Evolutionary conservation across 2,113 vertebrate species (phyloP).

Genomic region (Odocoileus hemionus): DNA sequence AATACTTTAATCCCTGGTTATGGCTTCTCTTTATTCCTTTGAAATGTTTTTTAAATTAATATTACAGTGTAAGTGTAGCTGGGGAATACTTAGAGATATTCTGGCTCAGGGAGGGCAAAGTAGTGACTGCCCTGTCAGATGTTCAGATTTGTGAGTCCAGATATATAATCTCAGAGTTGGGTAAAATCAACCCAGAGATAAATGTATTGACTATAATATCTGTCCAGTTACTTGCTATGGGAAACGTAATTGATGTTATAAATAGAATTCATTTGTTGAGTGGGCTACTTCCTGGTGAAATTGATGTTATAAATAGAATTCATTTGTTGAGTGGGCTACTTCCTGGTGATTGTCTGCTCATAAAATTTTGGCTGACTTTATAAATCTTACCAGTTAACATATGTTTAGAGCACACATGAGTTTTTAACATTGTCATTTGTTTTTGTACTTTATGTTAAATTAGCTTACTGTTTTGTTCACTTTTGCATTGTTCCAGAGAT

Average conservation of each 20-base stretch:
- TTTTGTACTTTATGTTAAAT: not conserved
- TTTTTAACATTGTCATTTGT: not conserved
- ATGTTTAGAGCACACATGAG: not conserved
- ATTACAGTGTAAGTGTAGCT: not conserved
- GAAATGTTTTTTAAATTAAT: not conserved
- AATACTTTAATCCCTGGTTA: too few species aligned
- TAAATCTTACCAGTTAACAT: not conserved
- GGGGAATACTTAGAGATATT: not conserved
- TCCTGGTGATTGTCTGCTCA: not conserved
- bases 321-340: not conserved
- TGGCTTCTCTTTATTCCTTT: not conserved
- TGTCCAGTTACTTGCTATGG: not conserved
- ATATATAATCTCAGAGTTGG: not conserved
- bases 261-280: not conserved
- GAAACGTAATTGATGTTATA: not conserved
- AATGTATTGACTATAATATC: not conserved
- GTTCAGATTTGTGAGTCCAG: not conserved
- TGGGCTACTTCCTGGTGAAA: not conserved
- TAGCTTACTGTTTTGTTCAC: not conserved
- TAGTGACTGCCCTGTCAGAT: fast-evolving
- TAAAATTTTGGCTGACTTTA: not conserved
- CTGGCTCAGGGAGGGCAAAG: not conserved
- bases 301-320: not conserved
- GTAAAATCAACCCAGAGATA: not conserved
- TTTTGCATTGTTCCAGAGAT: not conserved